Conservation (phyloP, 2,113 vertebrate species). For the Oryctolagus cuniculus region mOryCun1.1 NC_091442.1:108195501-108196000, state of each 20-base stretch:
- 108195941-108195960: neutral
- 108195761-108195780: neutral
- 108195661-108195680: neutral
- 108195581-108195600: too few species aligned
- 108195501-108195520: too few species aligned
- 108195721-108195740: constrained; percentile 1
- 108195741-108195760: neutral
- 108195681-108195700: neutral
- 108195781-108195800: neutral
- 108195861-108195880: neutral
- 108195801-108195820: neutral
- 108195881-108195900: neutral
- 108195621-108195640: too few species aligned
- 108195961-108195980: neutral
- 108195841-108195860: neutral
- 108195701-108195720: neutral
- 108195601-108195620: too few species aligned
- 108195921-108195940: neutral
- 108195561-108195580: too few species aligned
- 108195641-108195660: neutral
- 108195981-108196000: neutral
- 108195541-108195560: too few species aligned
- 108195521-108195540: too few species aligned
- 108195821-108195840: neutral
- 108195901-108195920: neutral